Conservation (phyloP, 1,140 invertebrate genomes). For the Leptinotarsa defecta region DNA sequence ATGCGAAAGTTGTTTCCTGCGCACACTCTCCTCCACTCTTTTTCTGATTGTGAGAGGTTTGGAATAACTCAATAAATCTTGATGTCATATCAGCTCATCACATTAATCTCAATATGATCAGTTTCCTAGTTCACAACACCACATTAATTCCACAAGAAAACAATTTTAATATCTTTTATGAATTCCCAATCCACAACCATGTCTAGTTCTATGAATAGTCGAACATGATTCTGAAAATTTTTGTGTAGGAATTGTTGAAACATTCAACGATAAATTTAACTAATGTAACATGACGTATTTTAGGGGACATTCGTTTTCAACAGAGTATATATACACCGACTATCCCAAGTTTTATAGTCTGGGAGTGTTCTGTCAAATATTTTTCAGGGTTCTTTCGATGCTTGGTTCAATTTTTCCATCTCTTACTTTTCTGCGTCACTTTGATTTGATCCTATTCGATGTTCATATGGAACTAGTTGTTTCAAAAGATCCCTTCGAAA, state of each 20-base stretch:
- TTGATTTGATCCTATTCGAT: no score
- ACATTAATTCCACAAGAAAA: not conserved
- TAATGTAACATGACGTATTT: not conserved
- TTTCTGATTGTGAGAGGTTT: not conserved
- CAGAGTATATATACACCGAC: not conserved
- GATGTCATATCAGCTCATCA: not conserved
- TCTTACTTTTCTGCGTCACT: no score
- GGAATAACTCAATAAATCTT: not conserved
- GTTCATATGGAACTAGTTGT: no score
- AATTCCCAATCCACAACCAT: not conserved
- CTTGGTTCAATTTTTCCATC: no score
- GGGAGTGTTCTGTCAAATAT: not conserved
- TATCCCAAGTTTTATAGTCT: not conserved
- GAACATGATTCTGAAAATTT: not conserved
- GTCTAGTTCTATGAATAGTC: not conserved
- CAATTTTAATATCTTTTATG: not conserved
- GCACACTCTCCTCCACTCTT: not conserved
- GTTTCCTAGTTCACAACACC: not conserved
- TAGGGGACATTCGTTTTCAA: not conserved
- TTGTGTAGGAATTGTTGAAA: not conserved
- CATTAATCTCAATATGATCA: not conserved
- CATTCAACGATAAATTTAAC: not conserved
- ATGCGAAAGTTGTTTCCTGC: no score
- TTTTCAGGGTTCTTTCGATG: not conserved
- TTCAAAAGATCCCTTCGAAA: no score